Evolutionary conservation across 1,140 invertebrate genomes (phyloP), one percentile per base, ranked within the genome.

Genomic region (Andricus grossulariae): DNA sequence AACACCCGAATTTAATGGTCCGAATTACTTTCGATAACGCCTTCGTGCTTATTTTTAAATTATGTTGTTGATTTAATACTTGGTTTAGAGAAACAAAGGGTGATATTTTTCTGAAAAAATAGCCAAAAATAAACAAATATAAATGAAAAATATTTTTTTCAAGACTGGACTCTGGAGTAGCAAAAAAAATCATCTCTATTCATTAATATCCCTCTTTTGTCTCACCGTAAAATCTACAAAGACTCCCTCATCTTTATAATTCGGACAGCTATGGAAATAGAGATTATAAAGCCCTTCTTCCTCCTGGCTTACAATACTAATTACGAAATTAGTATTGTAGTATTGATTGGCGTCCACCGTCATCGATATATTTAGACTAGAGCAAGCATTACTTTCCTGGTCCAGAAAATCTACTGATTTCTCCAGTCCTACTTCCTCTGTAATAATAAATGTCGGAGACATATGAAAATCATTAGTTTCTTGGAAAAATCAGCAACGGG

Each of bases 221-320:
- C 91, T 92, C 92, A 96, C 95, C 83, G 93, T 92, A 83, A 96
- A 93, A 88, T 95, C 94, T 49, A 95, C 89, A 45, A 92, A 78
- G 12, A 93, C 89, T 13, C 86, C 82, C 7, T 92, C 85, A 52
- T 93, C 92, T 39, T 89, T 84, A 80, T 95, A 95, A 88, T 96
- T 96, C 8, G 95, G 95, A 91, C 98, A 99, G 89, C 97, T 98
- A 89, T 99, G 98, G 87, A 99, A 99, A 86, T 97, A 98, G 15
- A 99, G 92, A 90, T 97, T 98, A 89, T 99, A 99, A 0, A 99
- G 92, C 4, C 98, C 98, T 91, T 98, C 96, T 85, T 98, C 96
- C 55, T 94, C 92, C 54, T 94, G 91, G 7, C 93, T 94, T 0
- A 93, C 93, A 60, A 99, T 95, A 79, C 94, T 94, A 90, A 99